These are phyloP conservation scores for Sitta carolinensis DNA, from an alignment of 2,797 vertebrate genomes.

Conservation along the genomic window DNA sequence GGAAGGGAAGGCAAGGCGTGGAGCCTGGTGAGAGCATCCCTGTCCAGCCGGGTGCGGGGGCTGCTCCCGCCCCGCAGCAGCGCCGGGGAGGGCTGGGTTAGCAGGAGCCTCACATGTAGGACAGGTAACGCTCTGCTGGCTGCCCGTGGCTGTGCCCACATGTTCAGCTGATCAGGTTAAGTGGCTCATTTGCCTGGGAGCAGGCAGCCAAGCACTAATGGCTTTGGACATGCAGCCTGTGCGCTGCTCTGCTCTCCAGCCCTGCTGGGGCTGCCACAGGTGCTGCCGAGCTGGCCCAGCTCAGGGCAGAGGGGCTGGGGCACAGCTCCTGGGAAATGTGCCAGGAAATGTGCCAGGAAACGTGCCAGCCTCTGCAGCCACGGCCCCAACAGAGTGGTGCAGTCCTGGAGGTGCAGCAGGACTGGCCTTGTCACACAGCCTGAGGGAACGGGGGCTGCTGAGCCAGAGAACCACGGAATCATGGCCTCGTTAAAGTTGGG, in stretches of 20 bases:
- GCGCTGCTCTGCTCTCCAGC: not conserved
- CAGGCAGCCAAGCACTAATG: constrained; percentile 22
- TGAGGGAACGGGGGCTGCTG: not conserved
- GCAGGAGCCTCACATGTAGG: not conserved
- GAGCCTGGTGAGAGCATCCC: not conserved
- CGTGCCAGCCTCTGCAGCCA: not conserved
- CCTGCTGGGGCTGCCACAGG: not conserved
- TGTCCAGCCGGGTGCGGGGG: not conserved
- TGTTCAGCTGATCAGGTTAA: constrained; percentile 4
- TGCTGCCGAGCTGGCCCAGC: not conserved
- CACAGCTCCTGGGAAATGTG: not conserved
- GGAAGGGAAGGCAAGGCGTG: not conserved
- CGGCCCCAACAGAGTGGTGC: rapidly evolving
- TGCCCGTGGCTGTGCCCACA: constrained; percentile 4
- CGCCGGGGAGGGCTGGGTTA: not conserved
- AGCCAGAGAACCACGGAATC: not conserved
- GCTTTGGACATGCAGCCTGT: constrained; percentile 19
- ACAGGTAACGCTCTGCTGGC: not conserved
- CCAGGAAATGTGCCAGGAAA: not conserved
- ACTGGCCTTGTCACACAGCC: not conserved
- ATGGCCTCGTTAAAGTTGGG: rapidly evolving
- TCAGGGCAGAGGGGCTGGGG: not conserved
- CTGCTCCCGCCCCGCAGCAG: not conserved
- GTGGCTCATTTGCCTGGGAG: constrained; percentile 32
- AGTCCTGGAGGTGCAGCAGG: not conserved